phyloP scores from a whole-genome alignment of 1,140 invertebrate genomes.

The Frieseomelitta varia region DNA sequence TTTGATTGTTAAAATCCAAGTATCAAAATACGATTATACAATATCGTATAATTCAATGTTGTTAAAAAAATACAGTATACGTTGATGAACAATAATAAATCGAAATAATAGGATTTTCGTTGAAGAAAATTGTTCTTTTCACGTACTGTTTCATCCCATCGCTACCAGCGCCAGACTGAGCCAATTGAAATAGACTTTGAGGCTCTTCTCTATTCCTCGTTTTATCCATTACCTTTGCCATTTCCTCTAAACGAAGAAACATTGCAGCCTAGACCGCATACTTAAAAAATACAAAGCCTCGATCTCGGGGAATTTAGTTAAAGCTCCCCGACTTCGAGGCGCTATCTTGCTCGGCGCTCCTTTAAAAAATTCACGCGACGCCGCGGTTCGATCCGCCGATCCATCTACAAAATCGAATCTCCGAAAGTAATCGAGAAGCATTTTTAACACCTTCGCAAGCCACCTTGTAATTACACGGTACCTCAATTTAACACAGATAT shows the following conservation, averaged over 20 bases:
- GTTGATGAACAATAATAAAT: not conserved
- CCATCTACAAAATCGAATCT: not conserved
- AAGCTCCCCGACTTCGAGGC: not conserved
- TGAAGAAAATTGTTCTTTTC: not conserved
- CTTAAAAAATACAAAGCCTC: constrained; percentile 1
- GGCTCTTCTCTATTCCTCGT: constrained; percentile 13
- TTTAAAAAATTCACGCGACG: not conserved
- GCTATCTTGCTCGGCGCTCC: not conserved
- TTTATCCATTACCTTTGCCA: constrained; percentile 45
- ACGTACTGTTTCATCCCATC: not conserved
- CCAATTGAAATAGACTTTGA: constrained; percentile 35
- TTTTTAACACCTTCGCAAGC: not conserved
- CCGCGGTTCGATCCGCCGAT: not conserved
- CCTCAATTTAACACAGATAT: not conserved
- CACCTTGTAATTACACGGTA: not conserved
- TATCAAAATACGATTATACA: too few species aligned
- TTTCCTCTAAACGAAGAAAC: constrained; percentile 71
- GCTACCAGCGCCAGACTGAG: not conserved
- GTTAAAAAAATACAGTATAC: too few species aligned
- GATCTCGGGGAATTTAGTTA: not conserved
- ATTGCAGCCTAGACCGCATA: constrained; percentile 29
- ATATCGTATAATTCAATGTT: too few species aligned
- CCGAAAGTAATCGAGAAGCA: not conserved
- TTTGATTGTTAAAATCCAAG: too few species aligned
- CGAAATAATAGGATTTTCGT: not conserved